Conservation (phyloP, 1,140 invertebrate genomes). For the Euborellia annulipes region DNA sequence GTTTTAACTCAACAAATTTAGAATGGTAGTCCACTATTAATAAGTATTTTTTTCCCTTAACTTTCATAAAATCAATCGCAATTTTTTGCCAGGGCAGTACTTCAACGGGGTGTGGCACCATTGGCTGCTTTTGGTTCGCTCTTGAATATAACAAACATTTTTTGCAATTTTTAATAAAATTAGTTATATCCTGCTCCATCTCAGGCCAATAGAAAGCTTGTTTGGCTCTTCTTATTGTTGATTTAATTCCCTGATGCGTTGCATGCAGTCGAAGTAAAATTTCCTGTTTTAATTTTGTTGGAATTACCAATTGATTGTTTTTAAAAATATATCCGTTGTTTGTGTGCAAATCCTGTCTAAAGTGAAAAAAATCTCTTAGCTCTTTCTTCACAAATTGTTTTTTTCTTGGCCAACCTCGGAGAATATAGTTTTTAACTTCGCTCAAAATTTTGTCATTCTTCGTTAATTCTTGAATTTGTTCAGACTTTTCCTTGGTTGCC, state of each 20-base stretch:
- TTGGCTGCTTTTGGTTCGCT: neutral
- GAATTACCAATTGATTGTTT: neutral
- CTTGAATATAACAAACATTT: neutral
- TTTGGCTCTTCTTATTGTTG: neutral
- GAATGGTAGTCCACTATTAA: too few relatives aligned
- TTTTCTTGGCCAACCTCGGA: slow-evolving; percentile 1
- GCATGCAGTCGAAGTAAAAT: neutral
- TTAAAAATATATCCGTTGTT: neutral
- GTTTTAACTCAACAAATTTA: too few relatives aligned
- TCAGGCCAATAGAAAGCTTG: neutral
- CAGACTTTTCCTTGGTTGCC: neutral
- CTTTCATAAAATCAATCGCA: too few relatives aligned
- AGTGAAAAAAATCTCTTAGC: neutral
- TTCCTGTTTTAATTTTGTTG: neutral
- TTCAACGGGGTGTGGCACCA: slow-evolving; percentile 2
- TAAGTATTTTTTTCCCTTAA: too few relatives aligned
- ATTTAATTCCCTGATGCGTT: neutral
- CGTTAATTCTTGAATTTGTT: neutral
- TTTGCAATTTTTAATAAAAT: neutral
- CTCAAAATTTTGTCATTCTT: neutral
- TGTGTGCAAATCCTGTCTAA: neutral
- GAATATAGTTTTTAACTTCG: neutral
- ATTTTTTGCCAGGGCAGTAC: neutral
- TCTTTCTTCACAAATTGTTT: neutral
- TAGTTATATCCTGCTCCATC: neutral